phyloP scores from a whole-genome alignment of 2,113 vertebrate species.

The Anhinga anhinga region DNA sequence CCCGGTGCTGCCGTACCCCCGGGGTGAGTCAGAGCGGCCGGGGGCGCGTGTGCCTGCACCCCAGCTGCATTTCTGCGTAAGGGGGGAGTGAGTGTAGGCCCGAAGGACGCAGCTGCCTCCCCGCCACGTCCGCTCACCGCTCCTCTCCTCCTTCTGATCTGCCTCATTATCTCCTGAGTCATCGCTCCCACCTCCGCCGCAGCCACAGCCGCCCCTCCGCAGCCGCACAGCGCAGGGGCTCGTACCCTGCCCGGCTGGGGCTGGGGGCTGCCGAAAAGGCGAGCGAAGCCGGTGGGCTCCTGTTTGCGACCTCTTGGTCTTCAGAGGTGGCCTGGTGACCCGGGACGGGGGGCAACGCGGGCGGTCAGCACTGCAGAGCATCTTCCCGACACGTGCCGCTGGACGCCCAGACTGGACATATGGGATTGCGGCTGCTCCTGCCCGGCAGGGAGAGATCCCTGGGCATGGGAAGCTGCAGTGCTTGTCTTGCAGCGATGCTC shows the following conservation, averaged over 20 bases:
- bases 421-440: background rate
- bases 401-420: accelerated
- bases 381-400: background rate
- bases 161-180: conserved; percentile 55
- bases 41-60: background rate
- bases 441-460: background rate
- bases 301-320: accelerated
- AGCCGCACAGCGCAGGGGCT: background rate
- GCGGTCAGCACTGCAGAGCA: background rate
- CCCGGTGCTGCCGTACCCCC: background rate
- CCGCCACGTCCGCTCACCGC: background rate
- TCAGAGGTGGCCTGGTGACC: accelerated
- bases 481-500: background rate
- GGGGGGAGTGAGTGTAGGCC: conserved; percentile 20
- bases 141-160: conserved; percentile 18
- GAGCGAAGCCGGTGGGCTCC: background rate
- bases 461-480: background rate
- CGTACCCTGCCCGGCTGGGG: background rate
- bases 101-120: conserved; percentile 42
- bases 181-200: conserved; percentile 50
- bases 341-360: accelerated
- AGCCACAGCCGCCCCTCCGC: conserved; percentile 25
- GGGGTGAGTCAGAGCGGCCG: conserved; percentile 41
- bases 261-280: background rate
- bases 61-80: conserved; percentile 17